Evolutionary conservation across 2,888 invertebrate genomes (phyloP).

Genomic region (Idaea straminata): DNA sequence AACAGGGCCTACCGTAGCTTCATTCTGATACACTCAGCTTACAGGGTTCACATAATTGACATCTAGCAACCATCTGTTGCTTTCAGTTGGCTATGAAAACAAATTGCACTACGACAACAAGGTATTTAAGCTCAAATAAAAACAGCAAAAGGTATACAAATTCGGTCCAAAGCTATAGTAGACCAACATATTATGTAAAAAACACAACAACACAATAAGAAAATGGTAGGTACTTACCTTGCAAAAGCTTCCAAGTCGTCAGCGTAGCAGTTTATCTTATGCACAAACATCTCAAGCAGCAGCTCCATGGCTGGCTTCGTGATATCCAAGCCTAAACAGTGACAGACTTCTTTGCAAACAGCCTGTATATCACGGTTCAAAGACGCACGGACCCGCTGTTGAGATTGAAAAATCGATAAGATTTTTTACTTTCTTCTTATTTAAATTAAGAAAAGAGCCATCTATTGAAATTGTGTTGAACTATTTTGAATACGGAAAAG

Average conservation of each 20-base stretch:
- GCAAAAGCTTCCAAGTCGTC: slow-evolving; percentile 83
- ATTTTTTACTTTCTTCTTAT: background rate
- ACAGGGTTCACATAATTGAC: too few species aligned
- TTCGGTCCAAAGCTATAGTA: background rate
- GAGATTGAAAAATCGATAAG: slow-evolving; percentile 32
- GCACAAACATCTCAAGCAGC: slow-evolving; percentile 81
- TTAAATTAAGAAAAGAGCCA: slow-evolving; percentile 26
- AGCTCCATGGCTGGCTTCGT: slow-evolving; percentile 79
- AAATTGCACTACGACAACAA: too few species aligned
- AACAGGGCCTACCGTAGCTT: too few species aligned
- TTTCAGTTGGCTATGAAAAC: background rate
- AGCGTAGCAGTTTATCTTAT: slow-evolving; percentile 77
- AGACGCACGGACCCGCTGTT: slow-evolving; percentile 79
- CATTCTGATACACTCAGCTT: too few species aligned
- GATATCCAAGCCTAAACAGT: slow-evolving; percentile 71
- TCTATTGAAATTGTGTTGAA: slow-evolving; percentile 24
- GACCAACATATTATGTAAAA: background rate
- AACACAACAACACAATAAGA: background rate
- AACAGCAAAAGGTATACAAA: too few species aligned
- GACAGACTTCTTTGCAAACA: slow-evolving; percentile 78
- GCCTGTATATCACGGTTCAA: slow-evolving; percentile 77
- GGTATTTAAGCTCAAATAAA: too few species aligned
- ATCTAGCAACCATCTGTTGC: background rate
- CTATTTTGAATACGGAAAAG: background rate
- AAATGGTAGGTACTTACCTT: slow-evolving; percentile 59